Conservation (phyloP, 2,888 invertebrate species). For the Choreutis nemorana region DNA sequence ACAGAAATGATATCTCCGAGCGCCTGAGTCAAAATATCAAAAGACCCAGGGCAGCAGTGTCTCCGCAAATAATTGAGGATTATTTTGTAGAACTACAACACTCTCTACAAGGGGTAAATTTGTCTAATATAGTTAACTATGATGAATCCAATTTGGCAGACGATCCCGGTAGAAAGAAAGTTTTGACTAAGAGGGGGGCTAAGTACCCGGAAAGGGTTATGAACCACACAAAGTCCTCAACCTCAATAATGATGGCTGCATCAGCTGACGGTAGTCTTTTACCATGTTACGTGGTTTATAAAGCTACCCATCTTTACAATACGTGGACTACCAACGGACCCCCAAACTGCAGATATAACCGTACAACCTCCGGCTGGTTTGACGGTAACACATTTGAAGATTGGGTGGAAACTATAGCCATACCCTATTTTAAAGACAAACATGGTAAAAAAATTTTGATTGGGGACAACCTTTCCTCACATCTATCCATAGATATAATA, state of each 20-base stretch:
- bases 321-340: constrained; percentile 34
- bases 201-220: constrained; percentile 25
- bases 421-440: constrained; percentile 15
- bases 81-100: no score
- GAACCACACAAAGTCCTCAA: constrained; percentile 19
- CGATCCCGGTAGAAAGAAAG: constrained; percentile 12
- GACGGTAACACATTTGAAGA: constrained; percentile 23
- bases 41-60: no score
- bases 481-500: constrained; percentile 20
- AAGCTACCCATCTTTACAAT: constrained; percentile 25
- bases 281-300: constrained; percentile 33
- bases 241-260: constrained; percentile 26
- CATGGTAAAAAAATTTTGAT: constrained; percentile 22
- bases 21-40: no score
- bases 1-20: no score
- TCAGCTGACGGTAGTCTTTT: constrained; percentile 24
- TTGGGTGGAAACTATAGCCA: constrained; percentile 17
- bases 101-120: no score
- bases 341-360: constrained; percentile 23
- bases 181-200: constrained; percentile 11
- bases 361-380: constrained; percentile 27
- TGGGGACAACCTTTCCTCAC: constrained; percentile 29
- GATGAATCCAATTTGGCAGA: constrained; percentile 7
- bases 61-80: no score
- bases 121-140: constrained; percentile 5